phyloP scores from a whole-genome alignment of 2,888 invertebrate genomes.

The Clunio marinus region DNA sequence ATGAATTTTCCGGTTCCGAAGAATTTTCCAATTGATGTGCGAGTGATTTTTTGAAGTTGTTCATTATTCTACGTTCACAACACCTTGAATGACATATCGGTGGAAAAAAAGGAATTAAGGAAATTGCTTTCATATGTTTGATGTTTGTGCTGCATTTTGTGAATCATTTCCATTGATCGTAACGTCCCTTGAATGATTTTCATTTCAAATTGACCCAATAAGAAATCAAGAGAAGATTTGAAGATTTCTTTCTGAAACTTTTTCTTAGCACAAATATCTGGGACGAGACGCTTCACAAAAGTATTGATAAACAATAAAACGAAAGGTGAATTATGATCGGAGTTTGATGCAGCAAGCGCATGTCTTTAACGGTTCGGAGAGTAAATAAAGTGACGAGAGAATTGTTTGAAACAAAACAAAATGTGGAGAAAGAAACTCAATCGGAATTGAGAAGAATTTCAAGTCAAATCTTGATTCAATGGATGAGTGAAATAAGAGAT shows the following conservation, averaged over 20 bases:
- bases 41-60: neutral
- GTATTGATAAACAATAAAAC: slow-evolving; percentile 36
- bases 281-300: slow-evolving; percentile 19
- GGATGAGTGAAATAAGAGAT: neutral
- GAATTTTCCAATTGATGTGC: neutral
- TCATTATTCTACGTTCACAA: neutral
- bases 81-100: neutral
- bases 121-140: neutral
- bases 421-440: no score
- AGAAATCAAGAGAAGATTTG: neutral
- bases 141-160: neutral
- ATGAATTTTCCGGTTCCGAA: slow-evolving; percentile 33
- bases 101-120: neutral
- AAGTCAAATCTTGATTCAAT: neutral
- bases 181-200: no score
- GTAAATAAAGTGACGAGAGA: neutral
- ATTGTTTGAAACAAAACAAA: neutral
- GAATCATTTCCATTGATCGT: no score
- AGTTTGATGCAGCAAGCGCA: slow-evolving; percentile 9
- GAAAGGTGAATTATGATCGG: slow-evolving; percentile 33
- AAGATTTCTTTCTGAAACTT: neutral
- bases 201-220: neutral
- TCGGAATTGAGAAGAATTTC: neutral
- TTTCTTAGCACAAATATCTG: neutral
- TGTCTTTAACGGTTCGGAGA: slow-evolving; percentile 10